Base-by-base conservation (phyloP, 2,797 vertebrate species). In the Poeciliopsis turneri region DNA sequence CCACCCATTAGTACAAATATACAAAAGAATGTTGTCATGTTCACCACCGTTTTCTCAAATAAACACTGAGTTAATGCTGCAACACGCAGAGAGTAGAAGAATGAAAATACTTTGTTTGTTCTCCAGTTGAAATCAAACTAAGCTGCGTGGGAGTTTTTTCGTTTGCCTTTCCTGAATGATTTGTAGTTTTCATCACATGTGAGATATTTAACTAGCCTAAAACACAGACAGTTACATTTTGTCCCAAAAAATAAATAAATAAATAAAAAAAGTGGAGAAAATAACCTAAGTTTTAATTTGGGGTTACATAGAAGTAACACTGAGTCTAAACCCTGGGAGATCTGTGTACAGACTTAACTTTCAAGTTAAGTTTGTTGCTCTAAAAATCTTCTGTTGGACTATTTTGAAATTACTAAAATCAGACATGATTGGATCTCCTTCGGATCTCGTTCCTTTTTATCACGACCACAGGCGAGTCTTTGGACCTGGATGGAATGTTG, bases 301-400 rank as follows among this genome's bases (percentile, higher is more conserved):
- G 13, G 43, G 57, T 84, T 76, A 79, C 78, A n/a, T 74, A 57
- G n/a, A 9, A 28, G 10, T 57, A 57, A 57, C n/a, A 57, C 6
- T 57, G n/a, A 57, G 53, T 10, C 53, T 25, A n/a, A n/a, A 12
- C 55, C 12, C 43, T 12, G 43, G 43, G 18, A 18, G 15, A 61
- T 15, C 15, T 8, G 9, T 61, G 30, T 61, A 1, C 30, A 61
- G 59, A 7, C 59, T 33, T 33, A 61, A 61, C 10, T 57, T 15
- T 28, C n/a, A 33, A 33, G 59, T 61, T 16, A 16, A 15, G 5
- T 61, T 33, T 33, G 30, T 33, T 18, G 15, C 13, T 30, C 28
- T 57, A 57, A 57, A 25, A 28, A 57, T 33, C 13, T 33, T 33
- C 28, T 33, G 13, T 33, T 33, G 4, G 57, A 18, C 2, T 16